Evolutionary conservation across 1,140 invertebrate genomes (phyloP).

Genomic region (Ceratitis capitata): DNA sequence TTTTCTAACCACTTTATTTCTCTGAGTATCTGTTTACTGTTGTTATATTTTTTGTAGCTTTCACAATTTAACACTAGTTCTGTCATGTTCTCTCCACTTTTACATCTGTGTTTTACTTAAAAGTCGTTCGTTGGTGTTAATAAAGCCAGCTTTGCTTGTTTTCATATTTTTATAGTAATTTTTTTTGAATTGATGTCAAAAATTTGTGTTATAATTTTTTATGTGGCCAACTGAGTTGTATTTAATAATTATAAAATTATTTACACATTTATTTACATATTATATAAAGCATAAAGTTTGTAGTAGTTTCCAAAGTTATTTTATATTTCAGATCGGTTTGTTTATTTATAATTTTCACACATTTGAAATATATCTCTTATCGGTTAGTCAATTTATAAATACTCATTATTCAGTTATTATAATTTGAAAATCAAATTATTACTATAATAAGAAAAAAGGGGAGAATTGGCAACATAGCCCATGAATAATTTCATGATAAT

Average conservation of each 20-base stretch:
- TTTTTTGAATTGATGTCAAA: neutral
- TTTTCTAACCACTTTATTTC: neutral
- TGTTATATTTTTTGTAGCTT: neutral
- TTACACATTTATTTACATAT: neutral
- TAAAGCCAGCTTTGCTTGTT: neutral
- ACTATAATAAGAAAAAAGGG: too few relatives aligned
- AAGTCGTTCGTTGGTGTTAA: neutral
- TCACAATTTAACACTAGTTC: neutral
- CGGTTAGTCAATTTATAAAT: too few relatives aligned
- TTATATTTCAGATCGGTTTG: too few relatives aligned
- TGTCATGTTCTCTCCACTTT: neutral
- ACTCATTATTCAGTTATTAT: too few relatives aligned
- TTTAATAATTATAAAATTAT: neutral
- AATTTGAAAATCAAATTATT: too few relatives aligned
- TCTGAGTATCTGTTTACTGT: neutral
- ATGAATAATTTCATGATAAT: too few relatives aligned
- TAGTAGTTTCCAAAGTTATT: too few relatives aligned
- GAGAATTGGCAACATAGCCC: too few relatives aligned
- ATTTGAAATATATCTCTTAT: too few relatives aligned
- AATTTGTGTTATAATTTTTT: neutral
- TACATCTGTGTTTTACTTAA: neutral
- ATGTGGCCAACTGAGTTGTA: conserved; percentile 5
- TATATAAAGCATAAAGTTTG: neutral
- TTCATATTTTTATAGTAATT: neutral
- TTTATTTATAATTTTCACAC: too few relatives aligned